Evolutionary conservation across 2,797 vertebrate species (phyloP), one percentile per base, ranked within the genome.

Genomic region (Melopsittacus undulatus): DNA sequence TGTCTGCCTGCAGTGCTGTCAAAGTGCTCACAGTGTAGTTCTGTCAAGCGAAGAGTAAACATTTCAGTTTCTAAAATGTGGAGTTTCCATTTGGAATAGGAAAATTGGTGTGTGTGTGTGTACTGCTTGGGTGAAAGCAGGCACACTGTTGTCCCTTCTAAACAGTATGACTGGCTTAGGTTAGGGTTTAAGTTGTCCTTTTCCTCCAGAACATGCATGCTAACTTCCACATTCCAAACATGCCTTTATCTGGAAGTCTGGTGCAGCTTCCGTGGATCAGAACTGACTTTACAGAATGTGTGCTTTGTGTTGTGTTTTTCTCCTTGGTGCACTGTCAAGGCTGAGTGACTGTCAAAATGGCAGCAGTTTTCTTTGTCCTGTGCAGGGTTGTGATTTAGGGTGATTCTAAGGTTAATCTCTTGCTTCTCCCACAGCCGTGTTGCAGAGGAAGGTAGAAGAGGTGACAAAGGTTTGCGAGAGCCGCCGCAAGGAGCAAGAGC

Each of bases 401-500:
- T 29, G 34, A 4, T 2, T 52, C 11, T 61, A 11, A 26, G 13
- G 38, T 32, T 52, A 61, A 87, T 16, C 1, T 2, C 45, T 52
- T 66, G 26, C 86, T 70, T 90, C 40, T 43, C 43, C 43, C 43
- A 8, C 79, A 97, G 99, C 99, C 3, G 98, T 99, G 51, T 97
- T 99, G 83, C 99, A 99, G 97, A 98, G 99, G 72, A 98, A 99
- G 89, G 99, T 99, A 73, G 99, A 99, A 91, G 99, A 99, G 75
- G 99, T 99, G 89, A 99, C 98, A 59, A 91, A 87, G 19, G 22
- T 91, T 7, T 91, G 83, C 0, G 89, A 91, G 77, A 82, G 70
- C 34, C 89, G 89, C 45, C 83, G 89, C 22, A 91, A 82, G 22
- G 89, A 91, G 45, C 89, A 91, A 29, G 89, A 91, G 51, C 89